Percentiles rank a stretch among this genome's conserved stretches.
Evolutionary conservation across 2,797 vertebrate species (phyloP).

Genomic region (Lagorchestes hirsutus): DNA sequence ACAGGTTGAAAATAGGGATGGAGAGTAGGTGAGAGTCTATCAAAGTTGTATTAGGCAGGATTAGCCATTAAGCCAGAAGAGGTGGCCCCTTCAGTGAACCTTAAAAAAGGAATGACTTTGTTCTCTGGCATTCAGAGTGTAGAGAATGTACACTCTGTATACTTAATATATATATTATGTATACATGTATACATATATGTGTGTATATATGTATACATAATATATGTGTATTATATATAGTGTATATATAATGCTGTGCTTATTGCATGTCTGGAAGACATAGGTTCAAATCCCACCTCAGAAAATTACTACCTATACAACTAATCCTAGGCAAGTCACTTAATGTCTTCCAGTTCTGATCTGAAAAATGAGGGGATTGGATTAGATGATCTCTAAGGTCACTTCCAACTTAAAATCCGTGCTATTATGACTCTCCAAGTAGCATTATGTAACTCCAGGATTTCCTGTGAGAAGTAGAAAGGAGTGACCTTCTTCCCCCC

Average conservation of each 20-base stretch:
- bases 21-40: not conserved
- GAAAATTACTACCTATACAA: not conserved
- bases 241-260: too few relatives aligned
- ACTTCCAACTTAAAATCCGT: not conserved
- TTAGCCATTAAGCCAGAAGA: not conserved
- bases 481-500: not conserved
- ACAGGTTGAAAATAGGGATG: not conserved
- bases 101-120: not conserved
- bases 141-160: too few relatives aligned
- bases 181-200: too few relatives aligned
- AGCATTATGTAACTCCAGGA: not conserved
- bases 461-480: not conserved
- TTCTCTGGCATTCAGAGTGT: not conserved
- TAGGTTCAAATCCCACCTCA: not conserved
- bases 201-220: too few relatives aligned
- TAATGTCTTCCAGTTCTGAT: not conserved
- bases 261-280: not conserved
- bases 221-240: too few relatives aligned
- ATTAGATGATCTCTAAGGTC: not conserved
- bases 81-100: not conserved
- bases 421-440: not conserved
- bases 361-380: not conserved
- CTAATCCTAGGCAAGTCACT: not conserved
- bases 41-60: not conserved
- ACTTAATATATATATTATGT: too few relatives aligned